phyloP scores from a whole-genome alignment of 2,888 invertebrate species.

The Drosophila pseudotalamancana region DNA sequence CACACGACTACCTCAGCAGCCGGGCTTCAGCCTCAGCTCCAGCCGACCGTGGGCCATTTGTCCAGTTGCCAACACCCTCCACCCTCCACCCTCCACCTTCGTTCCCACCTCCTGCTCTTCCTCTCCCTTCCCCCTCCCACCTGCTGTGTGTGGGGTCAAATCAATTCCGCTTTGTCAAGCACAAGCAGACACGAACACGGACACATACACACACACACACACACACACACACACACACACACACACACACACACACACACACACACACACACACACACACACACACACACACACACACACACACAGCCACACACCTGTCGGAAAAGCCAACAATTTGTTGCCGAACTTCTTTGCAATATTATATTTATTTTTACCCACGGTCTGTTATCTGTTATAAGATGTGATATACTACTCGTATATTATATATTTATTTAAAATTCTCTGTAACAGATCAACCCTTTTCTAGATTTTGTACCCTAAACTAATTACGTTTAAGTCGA shows the following conservation, averaged over 20 bases:
- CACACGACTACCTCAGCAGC: conserved; percentile 29
- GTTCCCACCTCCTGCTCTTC: too few relatives aligned
- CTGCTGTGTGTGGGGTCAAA: conserved; percentile 43
- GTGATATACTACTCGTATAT: not conserved
- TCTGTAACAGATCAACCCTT: not conserved
- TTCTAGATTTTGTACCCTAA: not conserved
- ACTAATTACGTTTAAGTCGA: too few relatives aligned
- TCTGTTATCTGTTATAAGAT: conserved; percentile 1
- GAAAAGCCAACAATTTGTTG: conserved; percentile 48
- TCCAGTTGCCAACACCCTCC: conserved; percentile 25
- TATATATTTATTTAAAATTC: not conserved
- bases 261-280: too few relatives aligned
- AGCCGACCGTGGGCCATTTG: conserved; percentile 63
- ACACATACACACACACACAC: not conserved
- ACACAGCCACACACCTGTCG: conserved; percentile 45
- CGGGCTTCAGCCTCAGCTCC: conserved; percentile 15
- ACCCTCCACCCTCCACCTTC: not conserved
- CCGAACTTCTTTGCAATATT: conserved; percentile 9
- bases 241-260: not conserved
- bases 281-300: not conserved
- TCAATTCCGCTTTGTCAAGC: conserved; percentile 73
- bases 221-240: not conserved
- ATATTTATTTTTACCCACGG: not conserved
- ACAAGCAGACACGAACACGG: conserved; percentile 24
- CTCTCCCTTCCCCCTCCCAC: not conserved